Evolutionary conservation across 2,113 vertebrate species (phyloP).

Genomic region (Prionailurus viverrinus): DNA sequence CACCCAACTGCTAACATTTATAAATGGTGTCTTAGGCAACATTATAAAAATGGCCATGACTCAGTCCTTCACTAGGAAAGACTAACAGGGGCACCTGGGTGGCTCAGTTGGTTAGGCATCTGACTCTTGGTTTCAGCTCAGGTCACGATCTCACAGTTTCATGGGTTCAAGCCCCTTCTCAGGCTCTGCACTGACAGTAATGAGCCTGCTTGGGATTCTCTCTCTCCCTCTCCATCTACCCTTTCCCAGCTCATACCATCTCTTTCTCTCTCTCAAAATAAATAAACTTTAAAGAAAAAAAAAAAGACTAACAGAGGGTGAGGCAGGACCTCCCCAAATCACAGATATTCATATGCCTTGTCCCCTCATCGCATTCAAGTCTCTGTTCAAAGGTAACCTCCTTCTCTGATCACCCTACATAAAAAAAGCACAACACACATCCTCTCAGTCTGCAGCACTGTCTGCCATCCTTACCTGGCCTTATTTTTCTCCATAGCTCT

Average conservation of each 20-base stretch:
- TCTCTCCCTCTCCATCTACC: neutral
- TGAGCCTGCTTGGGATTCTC: neutral
- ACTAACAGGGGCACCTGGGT: neutral
- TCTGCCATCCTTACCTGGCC: neutral
- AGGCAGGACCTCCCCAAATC: neutral
- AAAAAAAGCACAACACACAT: neutral
- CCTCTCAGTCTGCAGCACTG: neutral
- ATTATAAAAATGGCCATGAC: neutral
- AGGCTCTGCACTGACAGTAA: neutral
- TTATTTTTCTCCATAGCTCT: neutral
- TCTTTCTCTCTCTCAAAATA: neutral
- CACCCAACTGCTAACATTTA: neutral
- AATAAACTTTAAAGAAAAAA: neutral
- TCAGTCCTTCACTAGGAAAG: neutral
- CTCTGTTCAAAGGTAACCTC: neutral
- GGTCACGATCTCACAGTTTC: neutral
- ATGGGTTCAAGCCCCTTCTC: neutral
- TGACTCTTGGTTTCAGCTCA: neutral
- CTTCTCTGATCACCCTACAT: neutral
- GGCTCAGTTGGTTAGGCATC: neutral
- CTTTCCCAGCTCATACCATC: neutral
- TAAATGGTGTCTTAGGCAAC: neutral
- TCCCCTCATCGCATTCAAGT: neutral
- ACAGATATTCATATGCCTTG: neutral
- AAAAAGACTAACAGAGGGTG: neutral